Base-by-base conservation (phyloP, 1,140 invertebrate species). In the Goniozus legneri region DNA sequence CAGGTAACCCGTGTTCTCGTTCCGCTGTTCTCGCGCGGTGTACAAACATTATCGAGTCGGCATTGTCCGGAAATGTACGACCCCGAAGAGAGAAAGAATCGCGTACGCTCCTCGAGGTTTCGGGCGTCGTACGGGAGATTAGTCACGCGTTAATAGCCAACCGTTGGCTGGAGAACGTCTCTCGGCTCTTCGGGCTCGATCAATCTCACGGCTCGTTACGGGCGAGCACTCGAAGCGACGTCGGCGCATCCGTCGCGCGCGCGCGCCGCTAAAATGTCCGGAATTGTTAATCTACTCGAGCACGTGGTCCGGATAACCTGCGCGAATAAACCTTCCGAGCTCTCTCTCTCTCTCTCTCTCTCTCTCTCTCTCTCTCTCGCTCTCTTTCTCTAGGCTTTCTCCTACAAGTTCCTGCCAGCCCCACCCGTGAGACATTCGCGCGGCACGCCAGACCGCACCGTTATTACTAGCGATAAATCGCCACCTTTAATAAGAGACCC, bases 381-480 rank as follows among this genome's bases (percentile, higher is more conserved):
- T n/a, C n/a, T n/a, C n/a, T n/a, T n/a, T n/a, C n/a, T 41, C 19
- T 20, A 32, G 30, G 30, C 31, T 33, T 27, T 20, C 36, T 22
- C 13, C 40, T 48, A 27, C 4, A 27, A 27, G 41, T 50, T 52
- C 47, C 41, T 52, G 41, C 13, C 40, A 16, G 34, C 31, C 42
- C 31, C 42, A 43, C 44, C 48, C 43, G 51, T 44, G 56, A 65
- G 61, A 65, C 56, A 62, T 64, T 56, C 43, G 45, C 54, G 50
- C 55, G 57, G 50, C 55, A 44, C 58, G 45, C 67, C 62, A 68
- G 62, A 73, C 67, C 67, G 59, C 66, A 67, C 68, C 65, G 68
- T 73, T 74, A 74, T 74, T 74, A 69, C 71, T 53, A 60, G 63
- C 71, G 58, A 74, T 74, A 74, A 74, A 74, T 74, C 71, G 67